Base-by-base conservation (phyloP, 2,797 vertebrate genomes). In the Darevskia mixta region DNA sequence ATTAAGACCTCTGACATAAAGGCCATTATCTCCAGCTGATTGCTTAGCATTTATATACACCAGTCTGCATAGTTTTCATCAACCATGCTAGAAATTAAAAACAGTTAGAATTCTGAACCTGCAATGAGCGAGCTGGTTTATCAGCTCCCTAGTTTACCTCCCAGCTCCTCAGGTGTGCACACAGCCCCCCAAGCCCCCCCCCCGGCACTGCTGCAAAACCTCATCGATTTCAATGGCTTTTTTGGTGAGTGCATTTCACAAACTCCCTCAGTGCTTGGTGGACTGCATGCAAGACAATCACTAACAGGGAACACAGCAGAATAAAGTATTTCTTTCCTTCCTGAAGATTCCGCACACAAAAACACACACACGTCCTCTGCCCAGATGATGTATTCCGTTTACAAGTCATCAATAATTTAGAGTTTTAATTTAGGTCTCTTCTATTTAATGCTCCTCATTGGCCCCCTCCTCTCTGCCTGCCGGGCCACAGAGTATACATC, bases 401-500 rank as follows among this genome's bases (percentile, higher is more conserved):
- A 85, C 7, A 94, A 96, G 83, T 86, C 87, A 85, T 66, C 94
- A 95, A 87, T 49, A 87, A 92, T 0, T 2, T 11, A 29, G 2
- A 1, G 0, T 5, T 87, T 93, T 89, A 41, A 87, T 89, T 94
- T 89, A 89, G 27, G 0, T 35, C n/a, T 58, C 17, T 91, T 67
- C 15, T 25, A 88, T 49, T 23, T 35, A 64, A 80, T 43, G 41
- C 43, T 82, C 72, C 61, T 64, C 61, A 18, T 23, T 79, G 49
- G 3, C 13, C 61, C 20, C 61, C 18, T 23, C 61, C 5, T 23
- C 61, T 20, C 61, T 18, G 20, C 61, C 10, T 89, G 69, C 55
- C 29, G 86, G 58, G 7, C n/a, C 72, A 91, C 35, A 64, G 5
- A 2, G 9, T 1, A 86, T 87, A 66, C 27, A 90, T 84, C 5